phyloP scores from a whole-genome alignment of 2,797 vertebrate species.

The Gobio occitaniae region DNA sequence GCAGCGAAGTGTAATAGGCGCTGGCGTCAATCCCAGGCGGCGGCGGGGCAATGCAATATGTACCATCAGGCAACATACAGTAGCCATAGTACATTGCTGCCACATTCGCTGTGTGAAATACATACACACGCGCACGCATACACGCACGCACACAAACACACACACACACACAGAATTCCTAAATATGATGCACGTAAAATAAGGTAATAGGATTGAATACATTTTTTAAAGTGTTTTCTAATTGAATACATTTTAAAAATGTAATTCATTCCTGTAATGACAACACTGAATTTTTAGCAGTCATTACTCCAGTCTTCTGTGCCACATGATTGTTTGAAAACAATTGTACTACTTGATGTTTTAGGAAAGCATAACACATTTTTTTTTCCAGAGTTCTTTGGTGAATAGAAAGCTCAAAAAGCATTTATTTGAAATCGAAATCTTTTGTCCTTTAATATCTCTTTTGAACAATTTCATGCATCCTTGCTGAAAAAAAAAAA shows the following conservation, averaged over 20 bases:
- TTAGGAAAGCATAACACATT: not conserved
- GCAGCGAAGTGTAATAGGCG: constrained; percentile 85
- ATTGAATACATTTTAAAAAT: not conserved
- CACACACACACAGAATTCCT: not conserved
- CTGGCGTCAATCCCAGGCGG: constrained; percentile 90
- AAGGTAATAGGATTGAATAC: not conserved
- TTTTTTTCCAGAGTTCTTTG: not conserved
- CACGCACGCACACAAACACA: not conserved
- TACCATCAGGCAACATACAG: constrained; percentile 95
- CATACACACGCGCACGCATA: not conserved
- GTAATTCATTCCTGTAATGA: not conserved
- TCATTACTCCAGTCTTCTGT: not conserved
- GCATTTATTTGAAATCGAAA: not conserved
- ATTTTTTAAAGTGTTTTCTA: not conserved
- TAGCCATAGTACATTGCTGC: constrained; percentile 96
- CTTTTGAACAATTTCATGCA: not conserved
- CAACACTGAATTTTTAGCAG: not conserved
- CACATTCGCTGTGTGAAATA: constrained; percentile 72
- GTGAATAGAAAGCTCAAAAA: not conserved
- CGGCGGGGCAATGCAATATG: constrained; percentile 92
- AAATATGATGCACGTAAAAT: not conserved
- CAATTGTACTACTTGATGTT: not conserved
- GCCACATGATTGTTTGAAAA: not conserved
- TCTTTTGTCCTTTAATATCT: not conserved
- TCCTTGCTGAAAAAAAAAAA: not conserved